Evolutionary conservation across 1,140 invertebrate genomes (phyloP).

Genomic region (Harpegnathos saltator): DNA sequence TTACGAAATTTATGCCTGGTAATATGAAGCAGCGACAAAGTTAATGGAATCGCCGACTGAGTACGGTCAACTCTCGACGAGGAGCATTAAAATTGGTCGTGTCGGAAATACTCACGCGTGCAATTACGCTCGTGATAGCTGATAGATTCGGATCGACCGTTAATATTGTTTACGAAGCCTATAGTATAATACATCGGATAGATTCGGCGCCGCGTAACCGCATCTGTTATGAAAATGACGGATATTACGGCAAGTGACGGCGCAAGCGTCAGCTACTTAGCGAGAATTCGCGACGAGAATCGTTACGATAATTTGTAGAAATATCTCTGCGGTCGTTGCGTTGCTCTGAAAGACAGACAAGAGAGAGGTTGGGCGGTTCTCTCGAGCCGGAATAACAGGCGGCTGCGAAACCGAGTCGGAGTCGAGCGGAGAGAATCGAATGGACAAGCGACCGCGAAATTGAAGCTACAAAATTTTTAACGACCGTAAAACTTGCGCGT

Average conservation of each 20-base stretch:
- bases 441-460: conserved; percentile 41
- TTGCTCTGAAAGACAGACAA: not conserved
- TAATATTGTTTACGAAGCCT: conserved; percentile 35
- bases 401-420: not conserved
- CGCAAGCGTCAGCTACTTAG: not conserved
- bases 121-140: conserved; percentile 39
- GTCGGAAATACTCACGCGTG: conserved; percentile 35
- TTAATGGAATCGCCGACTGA: conserved; percentile 42
- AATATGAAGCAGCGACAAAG: conserved; percentile 50
- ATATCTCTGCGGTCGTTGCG: not conserved
- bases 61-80: conserved; percentile 39
- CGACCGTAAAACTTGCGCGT: conserved; percentile 55
- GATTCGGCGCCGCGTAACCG: not conserved
- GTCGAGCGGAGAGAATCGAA: conserved; percentile 26
- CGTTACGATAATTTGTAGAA: not conserved
- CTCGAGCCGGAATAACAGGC: not conserved
- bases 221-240: too few species aligned
- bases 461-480: conserved; percentile 52
- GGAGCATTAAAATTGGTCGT: conserved; percentile 32
- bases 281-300: conserved; percentile 6
- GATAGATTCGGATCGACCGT: conserved; percentile 19
- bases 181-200: too few species aligned
- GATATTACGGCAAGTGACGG: conserved; percentile 3
- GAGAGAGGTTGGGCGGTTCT: not conserved
- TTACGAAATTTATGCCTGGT: conserved; percentile 68